These are phyloP conservation scores for Acleris sparsana DNA, from an alignment of 2,888 invertebrate species.

Conservation along the genomic window DNA sequence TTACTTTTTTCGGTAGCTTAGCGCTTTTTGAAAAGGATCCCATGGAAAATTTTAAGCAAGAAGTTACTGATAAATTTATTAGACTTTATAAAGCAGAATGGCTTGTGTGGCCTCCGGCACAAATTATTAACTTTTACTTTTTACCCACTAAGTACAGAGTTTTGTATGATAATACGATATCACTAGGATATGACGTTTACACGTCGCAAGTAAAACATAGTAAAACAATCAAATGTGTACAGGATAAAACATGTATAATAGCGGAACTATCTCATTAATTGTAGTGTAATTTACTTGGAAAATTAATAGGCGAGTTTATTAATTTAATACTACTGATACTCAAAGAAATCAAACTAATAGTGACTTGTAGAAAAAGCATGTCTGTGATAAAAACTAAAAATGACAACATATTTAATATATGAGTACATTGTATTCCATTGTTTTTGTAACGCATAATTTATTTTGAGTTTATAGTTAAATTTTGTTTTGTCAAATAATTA, in stretches of 20 bases:
- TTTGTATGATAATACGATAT: constrained; percentile 94
- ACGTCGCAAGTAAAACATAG: constrained; percentile 92
- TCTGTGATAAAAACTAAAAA: constrained; percentile 58
- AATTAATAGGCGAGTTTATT: no score
- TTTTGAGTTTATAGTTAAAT: constrained; percentile 9
- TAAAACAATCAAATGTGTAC: constrained; percentile 37
- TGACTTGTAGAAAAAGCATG: constrained; percentile 41
- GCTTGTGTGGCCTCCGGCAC: constrained; percentile 97
- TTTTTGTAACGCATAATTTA: constrained; percentile 24
- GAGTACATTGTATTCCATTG: not conserved
- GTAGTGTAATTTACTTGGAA: constrained; percentile 22
- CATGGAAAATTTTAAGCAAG: constrained; percentile 85
- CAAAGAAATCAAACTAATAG: no score
- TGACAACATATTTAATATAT: not conserved
- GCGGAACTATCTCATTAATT: not conserved
- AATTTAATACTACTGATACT: no score
- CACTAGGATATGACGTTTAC: constrained; percentile 94
- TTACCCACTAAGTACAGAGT: constrained; percentile 93
- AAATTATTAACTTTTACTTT: constrained; percentile 95
- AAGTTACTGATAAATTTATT: constrained; percentile 89
- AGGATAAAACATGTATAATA: constrained; percentile 6
- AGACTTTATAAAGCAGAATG: constrained; percentile 94
- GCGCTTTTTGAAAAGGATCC: constrained; percentile 89
- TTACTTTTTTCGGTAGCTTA: constrained; percentile 91
- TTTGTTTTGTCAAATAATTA: constrained; percentile 13